A percentile compares a stretch with the other conserved stretches of the same genome.
Evolutionary conservation across 2,888 invertebrate species (phyloP).

Genomic region (Orchesellides sinensis): DNA sequence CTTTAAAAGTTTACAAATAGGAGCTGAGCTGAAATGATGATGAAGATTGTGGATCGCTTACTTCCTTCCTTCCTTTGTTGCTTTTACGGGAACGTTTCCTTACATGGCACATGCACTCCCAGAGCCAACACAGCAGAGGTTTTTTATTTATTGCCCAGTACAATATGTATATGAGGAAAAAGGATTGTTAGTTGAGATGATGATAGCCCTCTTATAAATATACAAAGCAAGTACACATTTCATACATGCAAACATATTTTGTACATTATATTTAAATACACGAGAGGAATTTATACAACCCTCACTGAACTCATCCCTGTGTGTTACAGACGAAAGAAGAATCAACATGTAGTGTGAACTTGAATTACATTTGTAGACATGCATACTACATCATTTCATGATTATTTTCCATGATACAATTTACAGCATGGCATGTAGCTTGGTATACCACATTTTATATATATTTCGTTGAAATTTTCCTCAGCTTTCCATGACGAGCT

Average conservation of each 20-base stretch:
- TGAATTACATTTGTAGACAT: slow-evolving; percentile 30
- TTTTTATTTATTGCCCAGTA: slow-evolving; percentile 30
- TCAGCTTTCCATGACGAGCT: background rate
- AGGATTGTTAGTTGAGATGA: background rate
- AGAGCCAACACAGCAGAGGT: no score
- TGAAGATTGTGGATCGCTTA: slow-evolving; percentile 1
- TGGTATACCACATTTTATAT: no score
- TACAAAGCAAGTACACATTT: no score
- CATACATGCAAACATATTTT: background rate
- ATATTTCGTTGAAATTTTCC: slow-evolving; percentile 25
- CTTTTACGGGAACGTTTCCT: no score
- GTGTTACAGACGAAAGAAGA: no score
- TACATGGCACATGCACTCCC: no score
- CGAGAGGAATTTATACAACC: background rate
- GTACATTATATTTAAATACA: background rate
- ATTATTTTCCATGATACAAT: slow-evolving; percentile 2
- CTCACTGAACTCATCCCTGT: no score
- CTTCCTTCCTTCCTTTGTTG: no score
- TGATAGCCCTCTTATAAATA: no score
- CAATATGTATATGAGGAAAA: background rate
- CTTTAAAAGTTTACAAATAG: slow-evolving; percentile 7
- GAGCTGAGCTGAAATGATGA: slow-evolving; percentile 5
- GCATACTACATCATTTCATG: background rate
- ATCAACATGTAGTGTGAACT: slow-evolving; percentile 50
- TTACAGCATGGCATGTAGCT: slow-evolving; percentile 25